Base-by-base conservation (phyloP, 2,113 vertebrate genomes). In the Chamaea fasciata region DNA sequence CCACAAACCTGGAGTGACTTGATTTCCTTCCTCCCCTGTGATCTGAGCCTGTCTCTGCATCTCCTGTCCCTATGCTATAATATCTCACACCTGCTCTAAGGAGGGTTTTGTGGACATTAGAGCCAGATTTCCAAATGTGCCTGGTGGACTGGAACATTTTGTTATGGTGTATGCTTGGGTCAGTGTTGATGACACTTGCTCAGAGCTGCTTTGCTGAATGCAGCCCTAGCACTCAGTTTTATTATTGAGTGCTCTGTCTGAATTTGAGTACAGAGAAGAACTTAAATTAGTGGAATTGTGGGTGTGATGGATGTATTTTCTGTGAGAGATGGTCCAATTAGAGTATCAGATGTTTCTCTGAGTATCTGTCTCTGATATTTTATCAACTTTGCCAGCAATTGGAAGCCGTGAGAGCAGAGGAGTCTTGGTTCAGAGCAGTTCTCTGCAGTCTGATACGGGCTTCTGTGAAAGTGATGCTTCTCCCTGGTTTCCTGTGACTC, bases 11-110 rank as follows among this genome's bases (percentile, higher is more conserved):
- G 22, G n/a, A 57, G 24, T 13, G 50, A 26, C 24, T 22, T 2
- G 0, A 49, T 27, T 53, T 42, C n/a, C 30, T 65, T 53, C 17
- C 4, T 79, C 13, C 26, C 35, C 6, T 50, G 9, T 0, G 0
- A 17, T 75, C 26, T 60, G n/a, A n/a, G 35, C 16, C 17, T 37
- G 10, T 28, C 70, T 75, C 78, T 83, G n/a, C 37, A 37, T 26
- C 37, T 62, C 22, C 15, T 59, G 68, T 39, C 42, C 64, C 23
- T 44, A 9, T 50, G 23, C 12, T 56, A 7, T 33, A 63, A 42
- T 39, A 50, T 19, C 27, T 56, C 55, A 39, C 7, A 4, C 15
- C 41, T 35, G 31, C 46, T 62, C 15, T 77, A 18, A 14, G 1
- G 39, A 68, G 56, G 50, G 21, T 57, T 86, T 52, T 47, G 28